Percentiles rank a stretch among this genome's conserved stretches.
Conservation (phyloP, 1,140 invertebrate genomes). For the Ceratosolen solmsi region DNA sequence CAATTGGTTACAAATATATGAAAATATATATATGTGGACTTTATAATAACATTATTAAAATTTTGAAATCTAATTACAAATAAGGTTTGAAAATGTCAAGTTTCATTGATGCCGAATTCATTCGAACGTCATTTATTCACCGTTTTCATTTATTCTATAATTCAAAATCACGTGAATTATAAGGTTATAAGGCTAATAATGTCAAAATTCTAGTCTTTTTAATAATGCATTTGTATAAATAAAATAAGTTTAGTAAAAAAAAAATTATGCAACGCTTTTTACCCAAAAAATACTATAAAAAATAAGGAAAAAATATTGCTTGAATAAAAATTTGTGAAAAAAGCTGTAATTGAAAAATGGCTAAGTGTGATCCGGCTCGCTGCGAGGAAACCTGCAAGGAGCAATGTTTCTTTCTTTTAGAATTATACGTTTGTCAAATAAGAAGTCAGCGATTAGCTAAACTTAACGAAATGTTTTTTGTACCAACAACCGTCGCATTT, state of each 20-base stretch:
- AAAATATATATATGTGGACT: no score
- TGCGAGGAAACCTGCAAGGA: constrained; percentile 45
- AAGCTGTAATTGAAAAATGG: not conserved
- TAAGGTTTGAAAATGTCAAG: constrained; percentile 15
- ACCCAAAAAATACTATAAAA: constrained; percentile 8
- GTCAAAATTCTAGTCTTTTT: constrained; percentile 33
- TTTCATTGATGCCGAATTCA: not conserved
- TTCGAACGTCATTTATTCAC: constrained; percentile 19
- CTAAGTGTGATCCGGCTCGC: not conserved
- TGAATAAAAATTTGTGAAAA: not conserved
- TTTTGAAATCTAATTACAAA: constrained; percentile 22
- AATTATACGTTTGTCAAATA: constrained; percentile 65
- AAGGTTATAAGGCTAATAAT: not conserved
- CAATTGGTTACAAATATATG: constrained; percentile 1
- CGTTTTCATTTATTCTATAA: constrained; percentile 6
- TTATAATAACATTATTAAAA: constrained; percentile 15
- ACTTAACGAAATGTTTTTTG: constrained; percentile 66
- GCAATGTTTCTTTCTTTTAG: constrained; percentile 67
- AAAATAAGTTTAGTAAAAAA: constrained; percentile 15
- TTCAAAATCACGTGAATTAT: not conserved
- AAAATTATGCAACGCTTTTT: not conserved
- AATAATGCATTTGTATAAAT: not conserved
- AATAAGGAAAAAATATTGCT: constrained; percentile 4
- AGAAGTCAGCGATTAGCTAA: constrained; percentile 60
- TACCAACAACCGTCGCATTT: constrained; percentile 65